phyloP scores from a whole-genome alignment of 2,113 vertebrate species.

The Grallaria varia region DNA sequence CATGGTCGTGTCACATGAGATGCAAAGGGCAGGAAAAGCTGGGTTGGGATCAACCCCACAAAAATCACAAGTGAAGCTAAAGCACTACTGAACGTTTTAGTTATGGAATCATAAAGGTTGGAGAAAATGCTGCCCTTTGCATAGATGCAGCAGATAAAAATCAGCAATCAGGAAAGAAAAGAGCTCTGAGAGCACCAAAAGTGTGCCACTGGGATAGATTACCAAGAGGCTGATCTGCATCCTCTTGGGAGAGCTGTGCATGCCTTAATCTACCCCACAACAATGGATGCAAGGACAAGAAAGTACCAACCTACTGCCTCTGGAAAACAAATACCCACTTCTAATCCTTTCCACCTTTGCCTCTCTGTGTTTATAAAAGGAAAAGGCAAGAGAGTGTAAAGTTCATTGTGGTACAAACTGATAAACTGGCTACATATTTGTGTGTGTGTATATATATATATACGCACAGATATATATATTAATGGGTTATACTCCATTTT shows the following conservation, averaged over 20 bases:
- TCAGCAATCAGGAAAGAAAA: background rate
- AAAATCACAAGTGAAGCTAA: background rate
- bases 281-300: background rate
- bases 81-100: fast-evolving
- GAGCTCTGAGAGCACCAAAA: background rate
- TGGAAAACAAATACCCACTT: background rate
- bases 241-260: background rate
- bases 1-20: background rate
- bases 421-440: background rate
- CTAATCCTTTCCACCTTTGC: background rate
- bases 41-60: background rate
- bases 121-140: background rate
- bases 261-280: background rate
- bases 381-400: background rate
- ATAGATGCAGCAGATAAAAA: background rate
- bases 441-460: background rate
- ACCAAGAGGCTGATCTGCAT: background rate
- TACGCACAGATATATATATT: background rate
- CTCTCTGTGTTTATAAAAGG: background rate
- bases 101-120: background rate
- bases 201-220: background rate
- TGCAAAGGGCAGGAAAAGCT: conserved; percentile 3
- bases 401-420: background rate
- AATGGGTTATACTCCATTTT: background rate
- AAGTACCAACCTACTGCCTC: background rate